Evolutionary conservation across 2,797 vertebrate genomes (phyloP).

Genomic region (Carcharodon carcharias): DNA sequence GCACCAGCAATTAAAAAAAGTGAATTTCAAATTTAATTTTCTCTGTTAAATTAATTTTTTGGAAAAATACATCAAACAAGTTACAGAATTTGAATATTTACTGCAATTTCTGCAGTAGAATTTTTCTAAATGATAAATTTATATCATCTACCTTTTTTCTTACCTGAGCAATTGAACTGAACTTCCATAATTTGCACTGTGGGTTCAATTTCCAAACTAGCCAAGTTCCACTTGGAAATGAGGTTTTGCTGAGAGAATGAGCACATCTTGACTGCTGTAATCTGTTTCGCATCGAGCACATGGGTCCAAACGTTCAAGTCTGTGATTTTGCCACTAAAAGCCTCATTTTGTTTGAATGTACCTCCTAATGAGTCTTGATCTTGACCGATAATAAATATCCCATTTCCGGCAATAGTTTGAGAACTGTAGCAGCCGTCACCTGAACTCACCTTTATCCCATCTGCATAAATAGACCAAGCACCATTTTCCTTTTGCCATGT

Average conservation of each 20-base stretch:
- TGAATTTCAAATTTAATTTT: background rate
- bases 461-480: conserved; percentile 69
- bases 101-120: background rate
- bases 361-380: conserved; percentile 85
- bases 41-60: background rate
- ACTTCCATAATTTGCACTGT: conserved; percentile 50
- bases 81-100: background rate
- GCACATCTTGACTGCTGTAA: conserved; percentile 60
- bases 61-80: background rate
- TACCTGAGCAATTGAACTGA: conserved; percentile 59
- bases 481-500: conserved; percentile 62
- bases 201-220: conserved; percentile 52
- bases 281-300: conserved; percentile 54
- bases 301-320: conserved; percentile 69
- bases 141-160: background rate
- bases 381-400: conserved; percentile 80
- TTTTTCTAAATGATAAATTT: background rate
- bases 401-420: conserved; percentile 60
- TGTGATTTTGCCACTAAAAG: conserved; percentile 82
- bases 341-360: conserved; percentile 68
- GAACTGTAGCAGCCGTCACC: conserved; percentile 51
- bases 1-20: background rate
- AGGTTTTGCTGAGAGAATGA: conserved; percentile 44
- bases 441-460: conserved; percentile 58
- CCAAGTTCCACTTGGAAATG: conserved; percentile 63